Percentiles rank a stretch among this genome's conserved stretches.
Conservation (phyloP, 2,113 vertebrate genomes). For the Phylloscopus trochilus region DNA sequence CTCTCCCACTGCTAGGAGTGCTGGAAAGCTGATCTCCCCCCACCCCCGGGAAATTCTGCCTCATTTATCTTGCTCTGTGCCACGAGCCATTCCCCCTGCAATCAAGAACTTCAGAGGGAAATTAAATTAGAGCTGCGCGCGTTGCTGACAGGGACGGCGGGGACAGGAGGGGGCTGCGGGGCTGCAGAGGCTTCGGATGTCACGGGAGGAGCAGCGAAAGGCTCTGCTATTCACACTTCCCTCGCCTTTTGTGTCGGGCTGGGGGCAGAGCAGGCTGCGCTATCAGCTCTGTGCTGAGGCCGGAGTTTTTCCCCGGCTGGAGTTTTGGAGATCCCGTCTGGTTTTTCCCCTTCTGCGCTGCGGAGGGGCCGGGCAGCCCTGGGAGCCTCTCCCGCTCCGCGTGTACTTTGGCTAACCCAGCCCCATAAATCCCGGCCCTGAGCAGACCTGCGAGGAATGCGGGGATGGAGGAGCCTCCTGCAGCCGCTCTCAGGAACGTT, state of each 20-base stretch:
- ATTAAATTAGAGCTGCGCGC: slow-evolving; percentile 3
- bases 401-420: slow-evolving; percentile 53
- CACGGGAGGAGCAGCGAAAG: neutral
- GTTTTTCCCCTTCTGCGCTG: neutral
- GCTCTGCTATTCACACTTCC: neutral
- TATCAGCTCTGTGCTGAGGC: neutral
- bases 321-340: neutral
- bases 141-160: neutral
- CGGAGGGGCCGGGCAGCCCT: neutral
- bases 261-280: neutral
- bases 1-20: neutral
- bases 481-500: neutral
- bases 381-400: neutral
- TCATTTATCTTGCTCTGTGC: slow-evolving; percentile 51
- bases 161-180: neutral
- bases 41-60: neutral
- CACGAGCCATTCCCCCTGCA: slow-evolving; percentile 12
- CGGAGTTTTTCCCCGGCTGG: fast-evolving
- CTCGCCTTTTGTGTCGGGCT: neutral
- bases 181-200: neutral
- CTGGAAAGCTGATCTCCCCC: slow-evolving; percentile 11
- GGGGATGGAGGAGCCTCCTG: neutral
- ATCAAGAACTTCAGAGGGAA: slow-evolving; percentile 24
- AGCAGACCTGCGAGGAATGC: slow-evolving; percentile 52
- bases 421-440: neutral